Percentiles rank a stretch among this genome's conserved stretches.
These are phyloP conservation scores for Carpatolechia fugitivella DNA, from an alignment of 2,888 invertebrate genomes.

Conservation along the genomic window DNA sequence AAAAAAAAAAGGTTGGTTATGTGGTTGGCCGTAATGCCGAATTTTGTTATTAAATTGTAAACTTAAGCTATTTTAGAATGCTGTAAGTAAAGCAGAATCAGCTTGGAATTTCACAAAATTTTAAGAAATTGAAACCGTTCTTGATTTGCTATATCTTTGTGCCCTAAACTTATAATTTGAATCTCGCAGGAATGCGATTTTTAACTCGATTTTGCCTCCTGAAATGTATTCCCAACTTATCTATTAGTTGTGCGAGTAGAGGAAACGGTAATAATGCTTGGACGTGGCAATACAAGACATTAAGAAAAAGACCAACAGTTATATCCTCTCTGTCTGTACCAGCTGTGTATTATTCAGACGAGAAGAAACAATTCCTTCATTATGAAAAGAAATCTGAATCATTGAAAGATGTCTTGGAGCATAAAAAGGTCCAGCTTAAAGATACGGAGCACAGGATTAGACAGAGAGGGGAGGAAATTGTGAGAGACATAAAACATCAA, in stretches of 20 bases:
- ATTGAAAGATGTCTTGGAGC: conserved; percentile 79
- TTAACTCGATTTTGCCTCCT: conserved; percentile 39
- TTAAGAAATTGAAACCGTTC: not conserved
- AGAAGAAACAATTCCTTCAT: conserved; percentile 60
- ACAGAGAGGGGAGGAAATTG: conserved; percentile 61
- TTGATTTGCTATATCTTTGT: not conserved
- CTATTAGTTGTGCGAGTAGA: conserved; percentile 28
- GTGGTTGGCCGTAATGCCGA: not conserved
- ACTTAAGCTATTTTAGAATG: not conserved
- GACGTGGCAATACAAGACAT: conserved; percentile 34
- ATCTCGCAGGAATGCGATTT: conserved; percentile 44
- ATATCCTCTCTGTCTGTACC: conserved; percentile 25
- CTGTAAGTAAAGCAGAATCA: not conserved
- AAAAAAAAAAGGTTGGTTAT: too few relatives aligned
- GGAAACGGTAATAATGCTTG: conserved; percentile 33
- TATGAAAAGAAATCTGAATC: conserved; percentile 70
- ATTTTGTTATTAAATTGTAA: not conserved
- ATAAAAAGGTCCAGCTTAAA: conserved; percentile 81
- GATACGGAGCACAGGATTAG: conserved; percentile 77
- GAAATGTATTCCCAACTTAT: conserved; percentile 42
- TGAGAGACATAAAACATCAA: conserved; percentile 67
- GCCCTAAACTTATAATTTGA: not conserved
- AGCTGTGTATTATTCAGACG: conserved; percentile 53
- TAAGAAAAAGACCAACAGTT: conserved; percentile 17
- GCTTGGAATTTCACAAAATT: not conserved